Evolutionary conservation across 1,140 invertebrate genomes (phyloP).

Genomic region (Elymnias hypermnestra): DNA sequence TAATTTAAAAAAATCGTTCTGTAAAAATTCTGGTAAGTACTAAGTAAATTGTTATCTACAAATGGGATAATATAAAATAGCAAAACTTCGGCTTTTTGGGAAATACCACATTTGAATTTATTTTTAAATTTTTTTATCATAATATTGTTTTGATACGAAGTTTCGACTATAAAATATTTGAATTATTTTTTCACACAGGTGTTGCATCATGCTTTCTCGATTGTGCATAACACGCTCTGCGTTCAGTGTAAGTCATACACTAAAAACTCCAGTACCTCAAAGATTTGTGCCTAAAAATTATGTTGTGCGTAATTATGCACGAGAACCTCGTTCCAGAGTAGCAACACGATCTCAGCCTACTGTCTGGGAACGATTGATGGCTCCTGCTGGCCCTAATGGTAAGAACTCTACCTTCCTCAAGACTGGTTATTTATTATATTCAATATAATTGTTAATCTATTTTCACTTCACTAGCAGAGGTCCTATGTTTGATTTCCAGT

Average conservation of each 20-base stretch:
- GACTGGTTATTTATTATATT: too few species aligned
- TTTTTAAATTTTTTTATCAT: background rate
- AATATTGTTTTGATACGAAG: conserved; percentile 1
- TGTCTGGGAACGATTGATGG: conserved; percentile 68
- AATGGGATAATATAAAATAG: too few species aligned
- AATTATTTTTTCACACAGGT: conserved; percentile 19
- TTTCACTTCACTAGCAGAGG: too few species aligned
- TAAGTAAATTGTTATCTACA: too few species aligned
- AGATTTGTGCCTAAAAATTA: conserved; percentile 62
- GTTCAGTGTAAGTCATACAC: conserved; percentile 45
- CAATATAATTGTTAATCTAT: too few species aligned
- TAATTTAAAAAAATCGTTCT: too few species aligned
- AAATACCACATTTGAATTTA: background rate
- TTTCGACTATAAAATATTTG: too few species aligned
- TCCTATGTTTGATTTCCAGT: too few species aligned
- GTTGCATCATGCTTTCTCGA: conserved; percentile 65
- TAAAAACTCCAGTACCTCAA: conserved; percentile 53
- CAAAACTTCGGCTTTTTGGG: too few species aligned
- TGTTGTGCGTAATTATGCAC: conserved; percentile 61
- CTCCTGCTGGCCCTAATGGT: conserved; percentile 72
- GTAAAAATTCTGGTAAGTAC: too few species aligned
- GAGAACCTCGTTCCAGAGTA: conserved; percentile 54
- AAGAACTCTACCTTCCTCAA: too few species aligned
- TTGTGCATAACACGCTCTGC: conserved; percentile 55
- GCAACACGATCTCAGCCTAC: conserved; percentile 47